Conservation (phyloP, 2,113 vertebrate species). For the Clinocottus analis region DNA sequence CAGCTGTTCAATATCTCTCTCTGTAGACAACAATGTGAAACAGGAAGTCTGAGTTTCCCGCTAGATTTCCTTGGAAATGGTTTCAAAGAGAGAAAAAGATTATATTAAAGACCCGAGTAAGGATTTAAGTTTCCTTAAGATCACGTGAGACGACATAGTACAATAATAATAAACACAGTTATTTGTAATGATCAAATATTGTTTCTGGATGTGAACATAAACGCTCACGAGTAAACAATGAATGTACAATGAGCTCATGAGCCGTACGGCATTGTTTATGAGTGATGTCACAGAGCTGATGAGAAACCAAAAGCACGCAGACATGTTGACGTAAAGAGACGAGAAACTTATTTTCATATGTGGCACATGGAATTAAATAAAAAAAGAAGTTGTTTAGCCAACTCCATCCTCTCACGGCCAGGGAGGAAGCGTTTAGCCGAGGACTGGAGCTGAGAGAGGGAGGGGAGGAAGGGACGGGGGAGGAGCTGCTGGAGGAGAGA, state of each 20-base stretch:
- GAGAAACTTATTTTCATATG: background rate
- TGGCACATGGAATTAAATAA: background rate
- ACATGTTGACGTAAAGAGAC: background rate
- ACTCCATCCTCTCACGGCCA: slow-evolving; percentile 21
- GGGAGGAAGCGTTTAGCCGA: slow-evolving; percentile 47
- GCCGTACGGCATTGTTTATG: background rate
- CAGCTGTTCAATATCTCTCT: background rate
- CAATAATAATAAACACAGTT: background rate
- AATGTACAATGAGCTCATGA: background rate
- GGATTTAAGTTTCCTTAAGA: background rate
- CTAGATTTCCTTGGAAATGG: background rate
- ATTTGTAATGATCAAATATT: background rate
- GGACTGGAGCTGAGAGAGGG: slow-evolving; percentile 52
- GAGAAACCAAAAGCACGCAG: background rate
- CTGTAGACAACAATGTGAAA: slow-evolving; percentile 8
- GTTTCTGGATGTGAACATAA: background rate
- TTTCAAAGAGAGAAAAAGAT: background rate
- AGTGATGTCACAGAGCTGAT: background rate
- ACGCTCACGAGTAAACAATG: background rate
- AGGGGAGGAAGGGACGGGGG: slow-evolving; percentile 13
- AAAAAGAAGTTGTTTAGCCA: background rate
- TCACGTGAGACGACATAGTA: background rate
- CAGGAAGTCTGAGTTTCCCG: background rate
- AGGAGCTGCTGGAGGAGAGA: slow-evolving; percentile 30
- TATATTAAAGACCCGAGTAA: background rate